Conservation (phyloP, 2,797 vertebrate genomes). For the Alca torda region DNA sequence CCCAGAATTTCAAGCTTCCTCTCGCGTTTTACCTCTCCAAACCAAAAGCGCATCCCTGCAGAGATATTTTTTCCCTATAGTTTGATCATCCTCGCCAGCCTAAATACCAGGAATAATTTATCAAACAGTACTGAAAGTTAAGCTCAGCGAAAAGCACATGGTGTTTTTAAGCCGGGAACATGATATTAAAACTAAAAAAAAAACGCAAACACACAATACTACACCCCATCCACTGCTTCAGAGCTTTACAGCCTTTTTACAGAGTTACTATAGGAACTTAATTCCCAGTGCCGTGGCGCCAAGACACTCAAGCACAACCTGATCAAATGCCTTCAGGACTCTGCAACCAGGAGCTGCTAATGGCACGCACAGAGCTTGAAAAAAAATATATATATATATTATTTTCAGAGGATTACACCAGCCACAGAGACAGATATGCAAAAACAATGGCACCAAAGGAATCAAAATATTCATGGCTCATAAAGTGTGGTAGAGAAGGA, state of each 20-base stretch:
- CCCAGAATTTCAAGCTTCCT: neutral
- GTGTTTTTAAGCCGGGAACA: neutral
- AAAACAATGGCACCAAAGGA: conserved; percentile 28
- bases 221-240: neutral
- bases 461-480: conserved; percentile 37
- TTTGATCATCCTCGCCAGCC: neutral
- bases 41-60: neutral
- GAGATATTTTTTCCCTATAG: neutral
- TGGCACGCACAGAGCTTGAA: neutral
- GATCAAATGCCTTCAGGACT: conserved; percentile 32
- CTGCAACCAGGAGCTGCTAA: neutral
- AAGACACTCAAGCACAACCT: conserved; percentile 15
- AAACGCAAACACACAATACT: neutral
- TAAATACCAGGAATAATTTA: neutral
- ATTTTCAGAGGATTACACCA: conserved; percentile 31
- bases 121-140: neutral
- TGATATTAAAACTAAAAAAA: neutral
- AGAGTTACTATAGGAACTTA: neutral
- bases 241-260: neutral
- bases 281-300: neutral
- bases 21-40: neutral
- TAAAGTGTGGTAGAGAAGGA: conserved; percentile 3
- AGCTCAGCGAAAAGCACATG: neutral
- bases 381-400: neutral
- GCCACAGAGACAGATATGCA: conserved; percentile 38